Base-by-base conservation (phyloP, 2,888 invertebrate genomes). In the Mesodorylaimus sp. region DNA sequence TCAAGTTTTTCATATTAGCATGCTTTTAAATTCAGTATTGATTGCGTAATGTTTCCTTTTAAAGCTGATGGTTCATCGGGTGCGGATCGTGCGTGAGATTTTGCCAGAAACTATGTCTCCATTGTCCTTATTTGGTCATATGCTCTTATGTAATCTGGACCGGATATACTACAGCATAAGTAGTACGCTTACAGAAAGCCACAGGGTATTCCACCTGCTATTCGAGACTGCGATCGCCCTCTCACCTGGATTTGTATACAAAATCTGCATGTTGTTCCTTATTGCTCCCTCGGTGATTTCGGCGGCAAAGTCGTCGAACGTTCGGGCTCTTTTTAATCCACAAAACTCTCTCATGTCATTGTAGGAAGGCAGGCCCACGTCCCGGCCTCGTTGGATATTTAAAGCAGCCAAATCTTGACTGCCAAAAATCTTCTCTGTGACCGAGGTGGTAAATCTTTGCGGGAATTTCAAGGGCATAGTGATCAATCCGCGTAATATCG, bases 371-470 rank as follows among this genome's bases (percentile, higher is more conserved):
- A 95, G 76, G 1, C 81, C 95, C 65, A 95, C 93, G 66, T 95
- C 93, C 50, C 93, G 74, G 38, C 37, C 80, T 58, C 91, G 72
- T 65, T 93, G 91, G 51, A 91, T 81, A 60, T 93, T 93, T 67
- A 91, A 82, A 1, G 91, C 84, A 1, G 89, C 91, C 55, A 93
- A 73, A 69, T 93, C 91, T 19, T 26, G 3, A 19, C 91, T 0
- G 89, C 95, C 23, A 93, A 72, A 65, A 91, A 89, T 0, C 77
- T 74, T 61, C 91, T 95, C 3, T 93, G 71, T 65, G 88, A 84
- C 68, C 91, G 80, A 49, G 79, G 79, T 0, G 89, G 81, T 21
- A 2, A 51, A 10, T 26, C 48, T 29, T 21, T 55, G 54, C 44
- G 55, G 55, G 19, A 62, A 62, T 55, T 95, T 95, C 0, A 88